Evolutionary conservation across 64 coral and sea anemone genomes (phyloP), one percentile per base, ranked within the genome.

Genomic region (Acropora tenuis): DNA sequence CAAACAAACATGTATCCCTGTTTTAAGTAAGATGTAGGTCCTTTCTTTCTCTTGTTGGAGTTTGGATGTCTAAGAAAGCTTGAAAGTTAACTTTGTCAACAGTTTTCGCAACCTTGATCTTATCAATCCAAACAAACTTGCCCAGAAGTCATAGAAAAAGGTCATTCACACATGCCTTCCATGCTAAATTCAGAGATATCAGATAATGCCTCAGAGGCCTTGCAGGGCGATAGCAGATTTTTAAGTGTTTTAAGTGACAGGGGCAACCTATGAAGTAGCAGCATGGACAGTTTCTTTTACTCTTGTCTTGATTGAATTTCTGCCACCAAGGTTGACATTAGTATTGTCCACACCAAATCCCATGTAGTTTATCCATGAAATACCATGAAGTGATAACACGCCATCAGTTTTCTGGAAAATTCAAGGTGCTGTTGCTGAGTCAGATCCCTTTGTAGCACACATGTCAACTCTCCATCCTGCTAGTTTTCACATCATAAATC

Each of bases 261-360:
- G 66, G 78, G 78, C 78, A 90, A 52, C 78, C 89, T 67, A 90
- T 82, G 66, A 90, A 67, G 66, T 90, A 90, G 80, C 80, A 83
- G 65, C 55, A 60, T 44, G 80, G 80, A 83, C 65, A 8, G 63
- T 45, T 86, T 65, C 6, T 47, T 77, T 84, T 40, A 92, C 90
- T 78, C 82, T 47, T 78, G 90, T 92, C 73, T 48, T 78, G 10
- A 92, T 86, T 55, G 82, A 86, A 75, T 92, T 92, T 60, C 82
- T 92, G 11, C 3, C 19, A 71, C 67, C 67, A 30, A 30, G 67
- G 67, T 71, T 71, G 13, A 71, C 18, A 71, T 71, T 71, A 71
- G 67, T 71, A 40, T 71, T 71, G 67, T 71, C 67, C 67, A 71
- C 18, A 71, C 67, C 67, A 13, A 71, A 71, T 71, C 67, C 67